These are phyloP conservation scores for Lagorchestes hirsutus DNA, from an alignment of 2,797 vertebrate species.

Conservation along the genomic window DNA sequence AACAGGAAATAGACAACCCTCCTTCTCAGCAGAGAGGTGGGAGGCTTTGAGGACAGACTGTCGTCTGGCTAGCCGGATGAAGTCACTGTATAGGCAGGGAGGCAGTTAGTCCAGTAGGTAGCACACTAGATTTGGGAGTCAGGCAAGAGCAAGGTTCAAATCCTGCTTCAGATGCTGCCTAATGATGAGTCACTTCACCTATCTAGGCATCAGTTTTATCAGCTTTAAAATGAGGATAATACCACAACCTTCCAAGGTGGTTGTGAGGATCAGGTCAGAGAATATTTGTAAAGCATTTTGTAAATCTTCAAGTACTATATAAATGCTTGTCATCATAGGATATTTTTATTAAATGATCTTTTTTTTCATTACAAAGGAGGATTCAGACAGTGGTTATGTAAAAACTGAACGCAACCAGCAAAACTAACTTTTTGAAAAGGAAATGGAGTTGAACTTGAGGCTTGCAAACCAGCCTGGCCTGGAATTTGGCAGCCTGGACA, in stretches of 20 bases:
- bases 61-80: background rate
- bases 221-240: background rate
- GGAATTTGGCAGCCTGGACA: background rate
- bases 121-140: background rate
- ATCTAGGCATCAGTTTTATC: background rate
- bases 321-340: background rate
- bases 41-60: background rate
- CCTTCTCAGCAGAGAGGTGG: background rate
- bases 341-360: background rate
- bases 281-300: background rate
- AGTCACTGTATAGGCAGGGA: background rate
- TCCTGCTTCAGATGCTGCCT: background rate
- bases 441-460: background rate
- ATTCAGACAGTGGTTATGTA: background rate
- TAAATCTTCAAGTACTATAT: background rate
- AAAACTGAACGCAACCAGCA: background rate
- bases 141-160: background rate
- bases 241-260: background rate
- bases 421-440: background rate
- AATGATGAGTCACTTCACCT: background rate
- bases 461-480: background rate
- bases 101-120: background rate
- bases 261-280: background rate
- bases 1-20: background rate
- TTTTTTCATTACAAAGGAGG: no score